A percentile compares a stretch with the other conserved stretches of the same genome.
Evolutionary conservation across 2,888 invertebrate genomes (phyloP).

Genomic region (Carterocephalus palaemon): DNA sequence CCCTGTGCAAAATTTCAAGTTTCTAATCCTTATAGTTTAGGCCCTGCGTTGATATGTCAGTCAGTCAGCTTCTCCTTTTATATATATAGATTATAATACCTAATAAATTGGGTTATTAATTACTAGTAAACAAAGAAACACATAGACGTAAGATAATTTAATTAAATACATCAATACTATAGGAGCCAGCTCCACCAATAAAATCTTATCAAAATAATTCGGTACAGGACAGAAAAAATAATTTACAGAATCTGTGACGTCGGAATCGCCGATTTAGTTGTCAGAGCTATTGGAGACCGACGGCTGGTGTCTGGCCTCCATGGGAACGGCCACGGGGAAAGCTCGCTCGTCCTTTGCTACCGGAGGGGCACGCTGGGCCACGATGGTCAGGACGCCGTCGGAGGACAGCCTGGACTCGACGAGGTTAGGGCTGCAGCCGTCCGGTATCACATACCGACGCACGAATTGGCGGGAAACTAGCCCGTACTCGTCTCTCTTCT

Average conservation of each 20-base stretch:
- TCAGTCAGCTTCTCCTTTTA: no score
- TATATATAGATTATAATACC: no score
- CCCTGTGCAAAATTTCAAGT: no score
- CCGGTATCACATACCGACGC: constrained; percentile 84
- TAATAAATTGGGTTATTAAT: no score
- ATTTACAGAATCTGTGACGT: background rate
- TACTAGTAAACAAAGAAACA: no score
- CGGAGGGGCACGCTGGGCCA: constrained; percentile 72
- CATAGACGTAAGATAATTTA: no score
- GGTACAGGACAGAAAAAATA: background rate
- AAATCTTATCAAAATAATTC: no score
- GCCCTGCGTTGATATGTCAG: no score
- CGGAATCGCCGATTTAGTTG: constrained; percentile 16
- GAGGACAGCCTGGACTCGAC: constrained; percentile 85
- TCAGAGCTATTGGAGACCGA: constrained; percentile 28
- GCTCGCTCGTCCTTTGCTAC: constrained; percentile 61
- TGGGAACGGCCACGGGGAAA: constrained; percentile 74
- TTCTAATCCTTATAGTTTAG: no score
- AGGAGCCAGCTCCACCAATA: no score
- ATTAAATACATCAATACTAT: no score
- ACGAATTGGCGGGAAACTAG: constrained; percentile 84
- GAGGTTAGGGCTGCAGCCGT: constrained; percentile 82
- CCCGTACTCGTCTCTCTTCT: constrained; percentile 85
- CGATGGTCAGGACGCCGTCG: constrained; percentile 85
- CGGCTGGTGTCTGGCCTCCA: constrained; percentile 62